Evolutionary conservation across 2,797 vertebrate species (phyloP).

Genomic region (Scleropages formosus): DNA sequence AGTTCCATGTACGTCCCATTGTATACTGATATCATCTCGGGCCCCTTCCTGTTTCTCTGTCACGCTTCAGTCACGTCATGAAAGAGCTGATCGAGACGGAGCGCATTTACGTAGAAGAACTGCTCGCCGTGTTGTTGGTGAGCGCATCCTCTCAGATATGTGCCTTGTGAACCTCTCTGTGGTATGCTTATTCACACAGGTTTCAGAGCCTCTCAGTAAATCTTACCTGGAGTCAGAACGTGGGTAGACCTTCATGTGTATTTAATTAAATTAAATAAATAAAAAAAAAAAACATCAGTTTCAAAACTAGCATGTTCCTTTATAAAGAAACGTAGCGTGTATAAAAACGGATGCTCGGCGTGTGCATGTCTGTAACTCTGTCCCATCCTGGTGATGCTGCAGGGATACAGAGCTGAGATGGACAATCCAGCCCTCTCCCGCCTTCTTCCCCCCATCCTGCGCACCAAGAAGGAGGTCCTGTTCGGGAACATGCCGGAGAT

Average conservation of each 20-base stretch:
- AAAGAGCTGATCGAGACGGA: slow-evolving; percentile 93
- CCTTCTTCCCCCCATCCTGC: slow-evolving; percentile 80
- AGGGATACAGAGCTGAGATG: slow-evolving; percentile 96
- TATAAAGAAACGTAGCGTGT: not conserved
- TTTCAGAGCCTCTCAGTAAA: not conserved
- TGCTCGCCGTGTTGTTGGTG: slow-evolving; percentile 88
- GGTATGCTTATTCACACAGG: not conserved
- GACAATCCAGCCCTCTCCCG: slow-evolving; percentile 83
- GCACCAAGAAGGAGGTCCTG: slow-evolving; percentile 85
- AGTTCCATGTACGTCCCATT: too few relatives aligned
- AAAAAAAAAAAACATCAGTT: too few relatives aligned
- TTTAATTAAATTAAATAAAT: too few relatives aligned
- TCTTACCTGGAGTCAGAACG: too few relatives aligned
- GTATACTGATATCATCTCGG: too few relatives aligned
- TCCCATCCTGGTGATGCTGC: slow-evolving; percentile 18
- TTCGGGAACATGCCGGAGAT: slow-evolving; percentile 97
- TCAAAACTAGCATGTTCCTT: too few relatives aligned
- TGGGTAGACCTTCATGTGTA: too few relatives aligned
- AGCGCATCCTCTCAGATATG: slow-evolving; percentile 42
- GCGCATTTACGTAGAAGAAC: slow-evolving; percentile 87
- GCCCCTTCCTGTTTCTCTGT: slow-evolving; percentile 30
- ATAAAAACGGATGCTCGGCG: not conserved
- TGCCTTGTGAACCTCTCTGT: not conserved
- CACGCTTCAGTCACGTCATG: slow-evolving; percentile 78
- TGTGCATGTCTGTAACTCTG: not conserved